Percentiles rank a stretch among this genome's conserved stretches.
Conservation (phyloP, 2,888 invertebrate species). For the Diarsia rubi region DNA sequence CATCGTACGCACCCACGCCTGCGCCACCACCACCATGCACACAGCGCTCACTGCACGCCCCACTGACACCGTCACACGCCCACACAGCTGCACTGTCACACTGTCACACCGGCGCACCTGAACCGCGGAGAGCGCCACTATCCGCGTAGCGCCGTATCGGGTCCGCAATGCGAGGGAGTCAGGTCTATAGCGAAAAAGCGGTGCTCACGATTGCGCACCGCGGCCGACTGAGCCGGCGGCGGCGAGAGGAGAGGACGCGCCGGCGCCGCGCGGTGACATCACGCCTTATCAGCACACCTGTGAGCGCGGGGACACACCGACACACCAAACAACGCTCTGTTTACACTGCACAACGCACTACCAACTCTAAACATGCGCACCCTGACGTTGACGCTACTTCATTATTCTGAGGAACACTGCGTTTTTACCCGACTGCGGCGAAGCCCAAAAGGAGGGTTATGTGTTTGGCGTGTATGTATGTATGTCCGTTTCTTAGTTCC, state of each 20-base stretch:
- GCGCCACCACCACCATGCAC: constrained; percentile 76
- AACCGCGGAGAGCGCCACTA: constrained; percentile 13
- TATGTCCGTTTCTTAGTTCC: too few relatives aligned
- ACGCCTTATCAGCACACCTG: constrained; percentile 79
- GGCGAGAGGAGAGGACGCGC: constrained; percentile 69
- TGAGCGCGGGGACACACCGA: constrained; percentile 58
- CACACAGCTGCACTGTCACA: constrained; percentile 23
- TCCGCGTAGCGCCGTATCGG: constrained; percentile 6
- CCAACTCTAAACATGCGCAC: constrained; percentile 38
- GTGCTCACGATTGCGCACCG: constrained; percentile 78
- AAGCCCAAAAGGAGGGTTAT: too few relatives aligned
- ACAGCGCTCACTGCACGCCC: constrained; percentile 52
- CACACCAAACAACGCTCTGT: constrained; percentile 39
- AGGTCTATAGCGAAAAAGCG: constrained; percentile 69
- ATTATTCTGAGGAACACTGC: not conserved
- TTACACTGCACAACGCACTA: constrained; percentile 43
- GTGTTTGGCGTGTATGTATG: too few relatives aligned
- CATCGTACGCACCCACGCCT: constrained; percentile 74
- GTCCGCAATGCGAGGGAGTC: constrained; percentile 25
- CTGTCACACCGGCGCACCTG: constrained; percentile 15
- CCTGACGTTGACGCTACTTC: not conserved
- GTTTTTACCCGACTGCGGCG: too few relatives aligned
- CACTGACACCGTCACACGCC: constrained; percentile 54
- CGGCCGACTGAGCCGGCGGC: constrained; percentile 75
- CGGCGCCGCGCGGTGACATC: constrained; percentile 76